Conservation (phyloP, 2,113 vertebrate genomes). For the Henicopernis longicauda region DNA sequence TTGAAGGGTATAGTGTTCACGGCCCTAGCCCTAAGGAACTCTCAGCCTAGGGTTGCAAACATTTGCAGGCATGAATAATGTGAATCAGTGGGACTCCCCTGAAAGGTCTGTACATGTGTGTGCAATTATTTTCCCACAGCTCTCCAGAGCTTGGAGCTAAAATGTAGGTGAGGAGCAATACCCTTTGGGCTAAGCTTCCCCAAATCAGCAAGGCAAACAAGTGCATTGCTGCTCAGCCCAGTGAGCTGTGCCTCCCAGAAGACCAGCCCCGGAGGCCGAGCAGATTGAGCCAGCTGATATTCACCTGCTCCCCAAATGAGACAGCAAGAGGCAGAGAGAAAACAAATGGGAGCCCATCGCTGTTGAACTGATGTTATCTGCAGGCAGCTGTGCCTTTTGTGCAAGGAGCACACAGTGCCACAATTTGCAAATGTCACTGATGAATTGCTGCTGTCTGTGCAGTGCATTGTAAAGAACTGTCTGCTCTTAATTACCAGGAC, state of each 20-base stretch:
- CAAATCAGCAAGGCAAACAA: constrained; percentile 19
- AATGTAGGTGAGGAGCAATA: neutral
- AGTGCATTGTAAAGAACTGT: neutral
- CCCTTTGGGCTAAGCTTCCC: neutral
- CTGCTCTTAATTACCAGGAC: constrained; percentile 44
- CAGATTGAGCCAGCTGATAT: constrained; percentile 55
- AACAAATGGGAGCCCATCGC: constrained; percentile 34
- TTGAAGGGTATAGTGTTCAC: neutral
- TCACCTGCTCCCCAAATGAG: constrained; percentile 55
- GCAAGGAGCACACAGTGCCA: constrained; percentile 29
- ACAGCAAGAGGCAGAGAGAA: constrained; percentile 12
- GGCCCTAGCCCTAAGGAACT: neutral
- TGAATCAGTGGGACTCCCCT: neutral
- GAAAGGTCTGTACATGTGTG: neutral
- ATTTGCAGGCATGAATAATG: neutral
- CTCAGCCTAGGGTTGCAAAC: neutral
- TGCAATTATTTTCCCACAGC: neutral
- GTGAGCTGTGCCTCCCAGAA: neutral
- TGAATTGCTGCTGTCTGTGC: constrained; percentile 49
- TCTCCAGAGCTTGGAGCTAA: neutral
- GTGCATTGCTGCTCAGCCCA: neutral
- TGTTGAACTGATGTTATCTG: constrained; percentile 64
- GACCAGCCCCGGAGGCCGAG: neutral
- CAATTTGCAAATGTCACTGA: constrained; percentile 62
- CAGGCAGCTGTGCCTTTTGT: constrained; percentile 67